Base-by-base conservation (phyloP, 2,888 invertebrate genomes). In the Litoditis marina region DNA sequence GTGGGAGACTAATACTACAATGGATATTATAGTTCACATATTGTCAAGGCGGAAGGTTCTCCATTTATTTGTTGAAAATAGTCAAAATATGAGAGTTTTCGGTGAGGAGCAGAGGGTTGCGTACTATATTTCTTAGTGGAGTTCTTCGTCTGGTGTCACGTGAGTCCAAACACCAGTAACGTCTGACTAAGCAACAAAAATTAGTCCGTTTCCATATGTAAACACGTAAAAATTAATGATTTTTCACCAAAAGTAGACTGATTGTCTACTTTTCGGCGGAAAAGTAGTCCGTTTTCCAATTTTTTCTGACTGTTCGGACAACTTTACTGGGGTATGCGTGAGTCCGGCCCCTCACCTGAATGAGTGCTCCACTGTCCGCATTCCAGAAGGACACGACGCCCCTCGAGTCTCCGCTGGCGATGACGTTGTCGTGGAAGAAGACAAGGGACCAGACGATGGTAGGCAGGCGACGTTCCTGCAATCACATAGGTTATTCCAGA, bases 331-430 rank as follows among this genome's bases (percentile, higher is more conserved):
- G n/a, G n/a, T n/a, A n/a, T n/a, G n/a, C n/a, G n/a, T n/a, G n/a
- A 16, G 32, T 13, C 28, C 4, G 5, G 8, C 22, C 16, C 46
- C 8, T 1, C 19, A 77, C 76, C 65, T 77, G 69, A 13, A 74
- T 53, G 19, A 80, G 36, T 6, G 69, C 62, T 7, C 76, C 77
- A 32, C 58, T 72, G 16, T 60, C 39, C 2, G 72, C 58, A 39
- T 77, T 74, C 69, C 77, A 78, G 54, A 80, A 65, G 3, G 73
- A 69, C 6, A 81, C 66, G 25, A 57, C 66, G 25, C 80, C 80
- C 8, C 71, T 54, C 7, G 80, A 80, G 59, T 80, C 80, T 22
- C 80, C 80, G 36, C 70, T 70, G 27, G 68, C 72, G 22, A 72
- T 32, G 5, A 69, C 44, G 16, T 47, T 44, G 5, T 59, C 42